Evolutionary conservation across 2,113 vertebrate species (phyloP).

Genomic region (Ictalurus furcatus): DNA sequence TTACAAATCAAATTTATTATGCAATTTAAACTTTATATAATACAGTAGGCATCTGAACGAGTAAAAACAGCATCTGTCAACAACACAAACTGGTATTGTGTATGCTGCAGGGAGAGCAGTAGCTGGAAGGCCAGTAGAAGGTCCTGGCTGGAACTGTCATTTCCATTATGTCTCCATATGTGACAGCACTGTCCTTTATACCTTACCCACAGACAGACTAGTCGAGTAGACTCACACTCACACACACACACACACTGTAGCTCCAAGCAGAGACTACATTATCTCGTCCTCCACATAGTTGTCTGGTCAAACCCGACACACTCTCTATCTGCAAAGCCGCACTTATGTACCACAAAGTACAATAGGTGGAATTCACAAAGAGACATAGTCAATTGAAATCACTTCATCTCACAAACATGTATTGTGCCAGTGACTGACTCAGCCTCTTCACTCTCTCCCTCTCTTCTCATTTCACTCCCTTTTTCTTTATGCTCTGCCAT

Average conservation of each 20-base stretch:
- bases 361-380: conserved; percentile 34
- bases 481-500: conserved; percentile 45
- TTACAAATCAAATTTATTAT: background rate
- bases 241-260: conserved; percentile 16
- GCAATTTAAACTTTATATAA: no score
- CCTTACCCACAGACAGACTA: conserved; percentile 14
- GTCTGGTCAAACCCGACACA: conserved; percentile 1
- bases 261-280: conserved; percentile 26
- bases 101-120: conserved; percentile 48
- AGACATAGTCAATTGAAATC: conserved; percentile 19
- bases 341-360: conserved; percentile 7
- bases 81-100: conserved; percentile 26
- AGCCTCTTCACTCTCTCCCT: conserved; percentile 21
- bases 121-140: conserved; percentile 53
- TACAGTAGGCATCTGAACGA: conserved; percentile 17
- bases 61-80: background rate
- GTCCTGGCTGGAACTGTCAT: conserved; percentile 58
- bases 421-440: conserved; percentile 40
- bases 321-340: background rate
- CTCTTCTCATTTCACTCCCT: conserved; percentile 22
- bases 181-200: conserved; percentile 50
- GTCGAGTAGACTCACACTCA: conserved; percentile 7
- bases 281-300: conserved; percentile 17
- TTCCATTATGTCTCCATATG: conserved; percentile 54
- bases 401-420: conserved; percentile 31